Evolutionary conservation across 2,888 invertebrate genomes (phyloP).

Genomic region (Pollenia angustigena): DNA sequence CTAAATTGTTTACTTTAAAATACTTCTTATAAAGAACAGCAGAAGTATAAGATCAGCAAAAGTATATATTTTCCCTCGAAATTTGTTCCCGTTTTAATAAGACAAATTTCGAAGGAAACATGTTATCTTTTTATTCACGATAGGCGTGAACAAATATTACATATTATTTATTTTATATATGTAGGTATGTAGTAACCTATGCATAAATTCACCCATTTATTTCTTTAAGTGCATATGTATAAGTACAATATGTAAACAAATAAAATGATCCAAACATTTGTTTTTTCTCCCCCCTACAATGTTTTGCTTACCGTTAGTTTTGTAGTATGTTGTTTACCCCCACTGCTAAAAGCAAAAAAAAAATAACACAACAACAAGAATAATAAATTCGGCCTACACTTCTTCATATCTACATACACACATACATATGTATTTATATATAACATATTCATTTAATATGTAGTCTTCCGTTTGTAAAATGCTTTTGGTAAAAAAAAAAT

Average conservation of each 20-base stretch:
- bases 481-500: neutral
- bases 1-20: no score
- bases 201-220: neutral
- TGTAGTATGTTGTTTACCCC: neutral
- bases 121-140: no score
- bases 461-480: slow-evolving; percentile 29
- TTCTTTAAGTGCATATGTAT: neutral
- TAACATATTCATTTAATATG: neutral
- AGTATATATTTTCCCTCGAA: no score
- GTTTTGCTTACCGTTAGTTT: neutral
- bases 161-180: neutral
- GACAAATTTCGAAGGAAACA: no score
- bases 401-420: neutral
- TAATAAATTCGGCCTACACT: neutral
- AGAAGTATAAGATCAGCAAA: no score
- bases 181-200: neutral
- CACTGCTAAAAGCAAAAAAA: neutral
- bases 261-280: neutral
- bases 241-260: neutral
- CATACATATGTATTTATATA: neutral
- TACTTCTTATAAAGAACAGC: no score
- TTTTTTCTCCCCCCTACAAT: neutral
- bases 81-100: no score
- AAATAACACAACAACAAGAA: neutral
- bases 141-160: neutral